phyloP scores from a whole-genome alignment of 2,888 invertebrate species.

The Orgyia antiqua region DNA sequence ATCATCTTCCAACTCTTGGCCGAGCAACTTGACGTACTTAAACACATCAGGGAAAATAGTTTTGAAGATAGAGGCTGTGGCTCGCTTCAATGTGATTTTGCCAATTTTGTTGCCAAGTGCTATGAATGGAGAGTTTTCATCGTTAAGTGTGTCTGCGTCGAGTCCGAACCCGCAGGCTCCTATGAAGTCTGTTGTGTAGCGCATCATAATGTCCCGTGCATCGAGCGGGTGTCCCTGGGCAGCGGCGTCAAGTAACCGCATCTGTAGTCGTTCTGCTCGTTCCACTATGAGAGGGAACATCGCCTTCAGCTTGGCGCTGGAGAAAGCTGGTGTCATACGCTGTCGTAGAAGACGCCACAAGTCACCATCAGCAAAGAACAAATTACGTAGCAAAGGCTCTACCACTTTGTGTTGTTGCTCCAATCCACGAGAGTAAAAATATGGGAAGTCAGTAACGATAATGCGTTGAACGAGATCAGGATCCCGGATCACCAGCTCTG shows the following conservation, averaged over 20 bases:
- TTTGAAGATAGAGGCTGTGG: conserved; percentile 31
- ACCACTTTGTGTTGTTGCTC: conserved; percentile 26
- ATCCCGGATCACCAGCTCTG: conserved; percentile 47
- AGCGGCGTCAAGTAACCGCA: conserved; percentile 25
- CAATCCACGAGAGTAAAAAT: conserved; percentile 46
- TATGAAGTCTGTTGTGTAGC: conserved; percentile 56
- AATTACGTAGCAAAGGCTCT: conserved; percentile 46
- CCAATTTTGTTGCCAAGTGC: conserved; percentile 43
- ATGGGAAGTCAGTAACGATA: conserved; percentile 41
- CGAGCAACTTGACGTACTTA: conserved; percentile 33
- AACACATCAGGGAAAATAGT: conserved; percentile 39
- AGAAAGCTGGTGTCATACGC: conserved; percentile 51
- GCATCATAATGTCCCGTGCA: conserved; percentile 54
- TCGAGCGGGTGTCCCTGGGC: conserved; percentile 30
- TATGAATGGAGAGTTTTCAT: conserved; percentile 45
- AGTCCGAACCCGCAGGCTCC: conserved; percentile 56
- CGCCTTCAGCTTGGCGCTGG: conserved; percentile 46
- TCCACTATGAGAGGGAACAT: conserved; percentile 54
- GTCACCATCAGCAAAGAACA: conserved; percentile 53
- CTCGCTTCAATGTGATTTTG: conserved; percentile 22
- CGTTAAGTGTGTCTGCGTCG: conserved; percentile 43
- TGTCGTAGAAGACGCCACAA: conserved; percentile 48
- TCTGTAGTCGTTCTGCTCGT: conserved; percentile 42
- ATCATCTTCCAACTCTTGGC: conserved; percentile 39
- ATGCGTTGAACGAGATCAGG: conserved; percentile 45